A percentile compares a stretch with the other conserved stretches of the same genome.
Evolutionary conservation across 2,888 invertebrate species (phyloP).

Genomic region (Julus scandinavius): DNA sequence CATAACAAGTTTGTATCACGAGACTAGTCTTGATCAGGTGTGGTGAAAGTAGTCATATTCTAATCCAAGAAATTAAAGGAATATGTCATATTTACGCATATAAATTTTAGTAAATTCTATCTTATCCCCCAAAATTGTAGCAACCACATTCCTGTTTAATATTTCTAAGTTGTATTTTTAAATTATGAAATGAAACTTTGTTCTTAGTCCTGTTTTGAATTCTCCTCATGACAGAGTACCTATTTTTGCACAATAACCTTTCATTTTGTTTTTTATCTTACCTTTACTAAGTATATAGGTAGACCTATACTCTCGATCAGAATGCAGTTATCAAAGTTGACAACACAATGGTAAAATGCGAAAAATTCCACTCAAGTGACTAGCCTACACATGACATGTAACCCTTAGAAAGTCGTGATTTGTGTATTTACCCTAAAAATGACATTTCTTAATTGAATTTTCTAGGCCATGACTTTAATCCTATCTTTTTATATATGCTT

Average conservation of each 20-base stretch:
- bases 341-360: constrained; percentile 25
- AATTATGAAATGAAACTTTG: not conserved
- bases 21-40: not conserved
- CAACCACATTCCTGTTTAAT: not conserved
- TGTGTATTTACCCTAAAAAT: constrained; percentile 43
- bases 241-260: not conserved
- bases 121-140: not conserved
- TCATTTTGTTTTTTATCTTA: not conserved
- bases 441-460: constrained; percentile 40
- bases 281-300: constrained; percentile 35
- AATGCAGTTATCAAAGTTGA: constrained; percentile 41
- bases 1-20: not conserved
- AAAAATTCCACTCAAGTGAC: constrained; percentile 45
- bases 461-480: constrained; percentile 38
- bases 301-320: constrained; percentile 26
- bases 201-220: not conserved
- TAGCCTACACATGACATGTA: constrained; percentile 43
- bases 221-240: not conserved
- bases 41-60: too few relatives aligned
- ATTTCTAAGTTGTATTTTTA: not conserved
- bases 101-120: not conserved
- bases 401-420: constrained; percentile 44
- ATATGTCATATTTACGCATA: too few relatives aligned
- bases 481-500: not conserved
- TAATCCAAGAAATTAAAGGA: too few relatives aligned